Conservation (phyloP, 1,140 invertebrate genomes). For the Cylas formicarius region DNA sequence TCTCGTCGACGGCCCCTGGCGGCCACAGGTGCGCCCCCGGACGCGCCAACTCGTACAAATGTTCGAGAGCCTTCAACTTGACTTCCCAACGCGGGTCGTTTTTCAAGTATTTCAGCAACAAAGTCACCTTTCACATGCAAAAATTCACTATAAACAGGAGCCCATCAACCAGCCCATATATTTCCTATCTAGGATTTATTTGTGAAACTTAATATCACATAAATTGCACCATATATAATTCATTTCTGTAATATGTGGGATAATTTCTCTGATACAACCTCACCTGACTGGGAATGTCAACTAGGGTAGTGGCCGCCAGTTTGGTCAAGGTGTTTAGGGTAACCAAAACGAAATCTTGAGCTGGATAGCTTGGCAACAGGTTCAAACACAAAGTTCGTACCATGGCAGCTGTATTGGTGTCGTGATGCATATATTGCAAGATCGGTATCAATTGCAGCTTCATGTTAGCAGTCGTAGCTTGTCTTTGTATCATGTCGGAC, state of each 20-base stretch:
- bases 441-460: slow-evolving; percentile 87
- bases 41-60: slow-evolving; percentile 68
- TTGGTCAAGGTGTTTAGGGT: slow-evolving; percentile 83
- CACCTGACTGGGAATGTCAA: slow-evolving; percentile 86
- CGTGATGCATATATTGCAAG: slow-evolving; percentile 91
- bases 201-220: no score
- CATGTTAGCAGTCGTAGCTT: slow-evolving; percentile 84
- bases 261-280: slow-evolving; percentile 1
- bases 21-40: slow-evolving; percentile 79
- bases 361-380: slow-evolving; percentile 76
- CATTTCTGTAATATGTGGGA: no score
- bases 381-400: slow-evolving; percentile 76
- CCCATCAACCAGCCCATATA: neutral
- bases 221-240: no score
- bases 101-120: slow-evolving; percentile 52
- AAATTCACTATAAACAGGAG: neutral
- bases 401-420: slow-evolving; percentile 72
- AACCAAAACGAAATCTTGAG: slow-evolving; percentile 77
- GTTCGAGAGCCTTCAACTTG: slow-evolving; percentile 64
- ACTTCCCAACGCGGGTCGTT: slow-evolving; percentile 62
- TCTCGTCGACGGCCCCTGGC: slow-evolving; percentile 47
- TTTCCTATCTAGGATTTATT: neutral
- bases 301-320: slow-evolving; percentile 78
- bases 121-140: slow-evolving; percentile 43
- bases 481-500: slow-evolving; percentile 88